Evolutionary conservation across 1,140 invertebrate genomes (phyloP), one percentile per base, ranked within the genome.

Genomic region (Polypedilum pembai): DNA sequence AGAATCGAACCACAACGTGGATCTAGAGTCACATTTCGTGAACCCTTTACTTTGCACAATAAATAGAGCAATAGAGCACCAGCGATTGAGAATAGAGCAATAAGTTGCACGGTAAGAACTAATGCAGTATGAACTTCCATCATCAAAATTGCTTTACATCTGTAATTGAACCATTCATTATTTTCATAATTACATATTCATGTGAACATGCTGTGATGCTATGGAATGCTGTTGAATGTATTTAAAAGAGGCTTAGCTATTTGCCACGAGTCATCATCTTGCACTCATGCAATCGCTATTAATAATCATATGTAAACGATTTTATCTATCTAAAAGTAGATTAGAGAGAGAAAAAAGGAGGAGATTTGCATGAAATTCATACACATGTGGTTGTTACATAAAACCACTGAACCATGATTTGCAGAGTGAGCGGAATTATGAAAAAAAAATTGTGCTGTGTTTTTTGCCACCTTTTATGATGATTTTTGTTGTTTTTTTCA

Each of bases 91-190:
- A 90, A 91, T 17, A 93, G 82, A 1, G 91, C 91, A 74, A 91
- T 85, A 77, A 93, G 83, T 82, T 93, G 91, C 77, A 92, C 86
- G 76, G 89, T 90, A 80, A 93, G 83, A 40, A 91, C 87, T 78
- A 91, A 83, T 80, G 89, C 90, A 75, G 91, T 92, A 77, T 90
- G 88, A 75, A 89, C 87, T 80, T 93, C 91, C 91, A 93, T 93
- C 77, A 79, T 83, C 76, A 7, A 18, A 69, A 69, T 75, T 77
- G 76, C 80, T 20, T 74, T 74, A 82, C 82, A 33, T 77, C 80
- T 82, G 79, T 3, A 79, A 78, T 33, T 33, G 24, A 33, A 5
- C 24, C 24, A 33, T 33, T 33, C 24, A 33, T 33, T 33, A 33
- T 33, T 33, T 5, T 33, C 24, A 33, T 33, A 33, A 33, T 33